These are phyloP conservation scores for Chymomyza amoena DNA, from an alignment of 2,888 invertebrate species.

Conservation along the genomic window DNA sequence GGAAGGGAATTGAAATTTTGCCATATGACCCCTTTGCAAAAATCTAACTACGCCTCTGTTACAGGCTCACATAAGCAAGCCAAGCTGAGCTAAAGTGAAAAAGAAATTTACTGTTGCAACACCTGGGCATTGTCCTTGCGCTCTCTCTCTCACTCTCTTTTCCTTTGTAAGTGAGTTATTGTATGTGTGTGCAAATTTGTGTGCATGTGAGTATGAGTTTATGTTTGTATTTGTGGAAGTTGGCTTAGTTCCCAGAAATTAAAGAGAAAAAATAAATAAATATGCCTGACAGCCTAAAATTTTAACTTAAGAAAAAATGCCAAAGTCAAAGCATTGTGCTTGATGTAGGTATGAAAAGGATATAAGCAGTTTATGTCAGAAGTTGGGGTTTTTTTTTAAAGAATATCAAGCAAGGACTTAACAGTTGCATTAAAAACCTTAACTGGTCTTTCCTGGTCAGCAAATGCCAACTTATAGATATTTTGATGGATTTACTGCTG, in stretches of 20 bases:
- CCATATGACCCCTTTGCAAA: too few species aligned
- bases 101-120: constrained; percentile 23
- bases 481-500: too few species aligned
- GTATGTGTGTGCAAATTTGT: background rate
- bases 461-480: too few species aligned
- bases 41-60: too few species aligned
- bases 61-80: constrained; percentile 18
- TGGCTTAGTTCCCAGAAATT: constrained; percentile 22
- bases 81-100: constrained; percentile 30
- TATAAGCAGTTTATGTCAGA: too few species aligned
- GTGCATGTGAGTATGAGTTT: background rate
- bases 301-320: background rate
- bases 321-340: background rate
- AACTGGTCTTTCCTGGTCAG: too few species aligned
- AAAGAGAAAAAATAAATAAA: background rate
- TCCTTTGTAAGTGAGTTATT: background rate
- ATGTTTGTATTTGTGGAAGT: constrained; percentile 3
- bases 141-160: too few species aligned
- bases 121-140: constrained; percentile 18
- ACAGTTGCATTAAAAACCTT: too few species aligned
- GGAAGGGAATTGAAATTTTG: too few species aligned
- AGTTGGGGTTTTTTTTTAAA: too few species aligned
- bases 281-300: background rate
- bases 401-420: too few species aligned
- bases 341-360: too few species aligned